phyloP scores from a whole-genome alignment of 2,888 invertebrate species.

The Acronicta alni region DNA sequence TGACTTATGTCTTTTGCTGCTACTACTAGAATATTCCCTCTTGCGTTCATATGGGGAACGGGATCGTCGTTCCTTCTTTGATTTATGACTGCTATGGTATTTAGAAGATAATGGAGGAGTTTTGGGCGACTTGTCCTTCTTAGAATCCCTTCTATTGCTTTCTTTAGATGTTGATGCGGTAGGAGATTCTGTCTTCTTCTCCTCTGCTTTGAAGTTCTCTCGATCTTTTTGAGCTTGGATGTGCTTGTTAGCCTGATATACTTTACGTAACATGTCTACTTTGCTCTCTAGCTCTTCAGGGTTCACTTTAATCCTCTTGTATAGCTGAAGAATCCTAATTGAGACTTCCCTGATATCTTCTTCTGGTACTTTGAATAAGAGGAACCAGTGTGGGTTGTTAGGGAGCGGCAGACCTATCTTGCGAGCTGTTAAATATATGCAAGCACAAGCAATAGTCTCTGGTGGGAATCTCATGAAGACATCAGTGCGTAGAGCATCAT shows the following conservation, averaged over 20 bases:
- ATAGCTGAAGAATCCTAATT: conserved; percentile 94
- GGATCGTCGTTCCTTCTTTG: conserved; percentile 82
- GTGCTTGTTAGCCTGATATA: conserved; percentile 85
- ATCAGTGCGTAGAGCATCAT: conserved; percentile 98
- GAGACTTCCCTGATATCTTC: conserved; percentile 95
- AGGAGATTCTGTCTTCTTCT: conserved; percentile 82
- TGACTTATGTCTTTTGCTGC: conserved; percentile 83
- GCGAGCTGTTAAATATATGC: conserved; percentile 98
- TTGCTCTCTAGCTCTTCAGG: conserved; percentile 84
- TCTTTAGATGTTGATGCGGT: conserved; percentile 85
- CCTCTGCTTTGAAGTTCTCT: conserved; percentile 76
- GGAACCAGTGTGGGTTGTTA: conserved; percentile 96
- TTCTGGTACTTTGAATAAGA: conserved; percentile 95
- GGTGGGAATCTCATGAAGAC: conserved; percentile 98
- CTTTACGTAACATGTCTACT: conserved; percentile 77
- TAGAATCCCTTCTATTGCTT: conserved; percentile 74
- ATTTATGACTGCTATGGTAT: conserved; percentile 83
- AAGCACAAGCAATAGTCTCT: conserved; percentile 99
- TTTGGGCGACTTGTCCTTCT: conserved; percentile 85
- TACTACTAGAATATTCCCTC: conserved; percentile 73
- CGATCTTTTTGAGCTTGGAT: conserved; percentile 80
- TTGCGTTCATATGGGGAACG: conserved; percentile 86
- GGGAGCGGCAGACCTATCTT: conserved; percentile 96
- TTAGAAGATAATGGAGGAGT: conserved; percentile 86
- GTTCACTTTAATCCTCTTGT: conserved; percentile 94